These are phyloP conservation scores for Dicaeum eximium DNA, from an alignment of 2,113 vertebrate genomes.

Conservation along the genomic window DNA sequence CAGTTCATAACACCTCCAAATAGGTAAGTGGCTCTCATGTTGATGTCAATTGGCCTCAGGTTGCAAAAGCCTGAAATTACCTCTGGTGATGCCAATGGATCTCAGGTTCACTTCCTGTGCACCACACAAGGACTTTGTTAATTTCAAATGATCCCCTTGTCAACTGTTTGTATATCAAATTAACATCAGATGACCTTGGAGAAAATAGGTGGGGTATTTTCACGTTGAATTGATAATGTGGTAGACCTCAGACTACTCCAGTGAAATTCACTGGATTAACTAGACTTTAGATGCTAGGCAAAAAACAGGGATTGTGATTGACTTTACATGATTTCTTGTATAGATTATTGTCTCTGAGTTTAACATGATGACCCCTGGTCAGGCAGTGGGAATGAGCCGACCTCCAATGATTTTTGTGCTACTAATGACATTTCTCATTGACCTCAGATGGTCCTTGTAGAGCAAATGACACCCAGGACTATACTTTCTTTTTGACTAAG, in stretches of 20 bases:
- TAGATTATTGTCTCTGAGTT: background rate
- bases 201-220: background rate
- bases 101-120: background rate
- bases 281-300: background rate
- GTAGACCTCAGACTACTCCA: background rate
- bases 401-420: background rate
- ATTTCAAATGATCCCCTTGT: background rate
- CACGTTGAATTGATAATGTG: background rate
- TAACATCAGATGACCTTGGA: background rate
- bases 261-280: background rate
- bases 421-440: background rate
- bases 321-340: background rate
- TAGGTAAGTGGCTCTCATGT: background rate
- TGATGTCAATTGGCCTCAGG: background rate
- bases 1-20: rapidly evolving
- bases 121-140: background rate
- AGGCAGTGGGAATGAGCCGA: background rate
- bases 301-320: background rate
- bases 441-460: background rate
- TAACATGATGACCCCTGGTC: background rate
- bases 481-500: background rate
- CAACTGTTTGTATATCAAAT: background rate
- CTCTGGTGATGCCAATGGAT: background rate
- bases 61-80: background rate
- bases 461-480: background rate